phyloP scores from a whole-genome alignment of 2,797 vertebrate species.

The Anolis apletophallus region DNA sequence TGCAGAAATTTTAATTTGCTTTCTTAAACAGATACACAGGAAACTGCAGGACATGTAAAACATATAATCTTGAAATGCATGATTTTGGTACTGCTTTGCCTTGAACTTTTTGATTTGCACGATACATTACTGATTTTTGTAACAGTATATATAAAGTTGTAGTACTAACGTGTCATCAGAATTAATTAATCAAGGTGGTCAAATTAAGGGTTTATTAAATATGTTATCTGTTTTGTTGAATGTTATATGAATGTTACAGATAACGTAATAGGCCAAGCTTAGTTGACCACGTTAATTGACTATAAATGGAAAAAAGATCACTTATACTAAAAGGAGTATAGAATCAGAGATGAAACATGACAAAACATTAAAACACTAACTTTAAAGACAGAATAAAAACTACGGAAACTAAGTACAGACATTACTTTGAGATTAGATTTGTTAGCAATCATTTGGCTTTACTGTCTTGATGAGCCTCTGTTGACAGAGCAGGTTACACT shows the following conservation, averaged over 20 bases:
- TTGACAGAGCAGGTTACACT: background rate
- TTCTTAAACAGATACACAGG: constrained; percentile 46
- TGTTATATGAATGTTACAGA: constrained; percentile 1
- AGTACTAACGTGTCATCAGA: constrained; percentile 6
- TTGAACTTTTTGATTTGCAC: constrained; percentile 29
- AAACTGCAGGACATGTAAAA: constrained; percentile 28
- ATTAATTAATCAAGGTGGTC: constrained; percentile 3
- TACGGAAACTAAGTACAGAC: background rate
- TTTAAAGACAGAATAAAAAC: background rate
- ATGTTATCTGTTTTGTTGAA: background rate
- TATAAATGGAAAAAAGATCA: background rate
- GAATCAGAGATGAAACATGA: background rate
- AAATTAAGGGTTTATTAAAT: background rate
- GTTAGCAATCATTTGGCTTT: background rate
- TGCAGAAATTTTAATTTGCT: constrained; percentile 8
- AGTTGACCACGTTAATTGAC: no score
- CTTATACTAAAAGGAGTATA: background rate
- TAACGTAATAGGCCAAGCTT: background rate
- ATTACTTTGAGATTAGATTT: background rate
- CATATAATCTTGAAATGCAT: constrained; percentile 17
- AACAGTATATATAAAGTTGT: background rate
- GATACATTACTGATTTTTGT: constrained; percentile 13
- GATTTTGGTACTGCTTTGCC: constrained; percentile 9
- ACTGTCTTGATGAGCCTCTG: background rate
- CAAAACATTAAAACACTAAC: background rate